Conservation (phyloP, 1,140 invertebrate genomes). For the Zaprionus camerounensis region DNA sequence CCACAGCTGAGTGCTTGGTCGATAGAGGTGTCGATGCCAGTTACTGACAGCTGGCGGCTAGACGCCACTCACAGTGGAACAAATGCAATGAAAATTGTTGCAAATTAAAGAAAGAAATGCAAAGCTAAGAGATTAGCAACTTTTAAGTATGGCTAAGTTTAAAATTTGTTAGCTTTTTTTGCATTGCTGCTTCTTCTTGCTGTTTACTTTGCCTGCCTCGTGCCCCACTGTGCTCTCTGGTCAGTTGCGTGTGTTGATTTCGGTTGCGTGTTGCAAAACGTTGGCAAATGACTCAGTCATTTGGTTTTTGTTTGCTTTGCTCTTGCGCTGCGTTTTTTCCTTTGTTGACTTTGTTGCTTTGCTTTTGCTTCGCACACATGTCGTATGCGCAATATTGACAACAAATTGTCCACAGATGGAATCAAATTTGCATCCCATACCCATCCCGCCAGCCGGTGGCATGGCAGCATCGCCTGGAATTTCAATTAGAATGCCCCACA, state of each 20-base stretch:
- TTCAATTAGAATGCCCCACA: slow-evolving; percentile 73
- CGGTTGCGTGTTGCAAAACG: slow-evolving; percentile 75
- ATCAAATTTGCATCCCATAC: slow-evolving; percentile 70
- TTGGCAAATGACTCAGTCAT: slow-evolving; percentile 73
- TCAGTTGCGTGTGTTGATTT: slow-evolving; percentile 73
- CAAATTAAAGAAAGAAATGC: not conserved
- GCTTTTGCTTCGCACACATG: slow-evolving; percentile 56
- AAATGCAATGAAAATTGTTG: not conserved
- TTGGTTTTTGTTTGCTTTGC: slow-evolving; percentile 56
- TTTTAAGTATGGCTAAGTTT: no score
- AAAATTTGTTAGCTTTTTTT: no score
- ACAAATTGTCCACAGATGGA: slow-evolving; percentile 76
- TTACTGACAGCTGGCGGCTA: slow-evolving; percentile 15
- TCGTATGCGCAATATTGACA: slow-evolving; percentile 79
- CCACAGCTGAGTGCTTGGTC: slow-evolving; percentile 4
- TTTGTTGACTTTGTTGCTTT: slow-evolving; percentile 11
- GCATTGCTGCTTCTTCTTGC: no score
- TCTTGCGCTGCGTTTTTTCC: slow-evolving; percentile 24
- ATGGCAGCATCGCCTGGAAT: slow-evolving; percentile 47
- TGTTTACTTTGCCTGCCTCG: slow-evolving; percentile 7
- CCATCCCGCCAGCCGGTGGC: not conserved
- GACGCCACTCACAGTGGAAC: slow-evolving; percentile 32
- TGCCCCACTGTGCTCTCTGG: slow-evolving; percentile 37
- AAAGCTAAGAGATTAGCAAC: no score
- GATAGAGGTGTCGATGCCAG: slow-evolving; percentile 37